Conservation (phyloP, 2,797 vertebrate genomes). For the Fringilla coelebs region DNA sequence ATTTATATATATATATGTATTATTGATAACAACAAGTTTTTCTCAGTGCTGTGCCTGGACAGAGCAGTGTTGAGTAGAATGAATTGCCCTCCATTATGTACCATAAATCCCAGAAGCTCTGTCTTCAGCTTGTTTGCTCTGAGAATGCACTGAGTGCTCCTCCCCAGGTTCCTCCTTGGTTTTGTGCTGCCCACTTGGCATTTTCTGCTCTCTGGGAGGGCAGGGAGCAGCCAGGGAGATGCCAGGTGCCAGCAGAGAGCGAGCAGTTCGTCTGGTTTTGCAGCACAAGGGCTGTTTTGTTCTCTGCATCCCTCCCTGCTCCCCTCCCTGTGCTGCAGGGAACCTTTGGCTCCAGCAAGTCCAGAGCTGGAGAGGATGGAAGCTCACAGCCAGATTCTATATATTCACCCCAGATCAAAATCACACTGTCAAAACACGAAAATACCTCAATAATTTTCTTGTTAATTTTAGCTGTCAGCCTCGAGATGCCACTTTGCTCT, state of each 20-base stretch:
- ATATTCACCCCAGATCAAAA: background rate
- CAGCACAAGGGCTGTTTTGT: background rate
- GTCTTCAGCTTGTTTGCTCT: background rate
- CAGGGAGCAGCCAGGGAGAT: background rate
- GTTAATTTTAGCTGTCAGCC: background rate
- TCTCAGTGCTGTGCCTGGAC: background rate
- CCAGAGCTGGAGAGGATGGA: background rate
- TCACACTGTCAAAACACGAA: background rate
- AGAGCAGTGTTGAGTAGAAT: background rate
- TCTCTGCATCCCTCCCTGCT: background rate
- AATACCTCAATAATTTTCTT: constrained; percentile 20
- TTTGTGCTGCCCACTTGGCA: background rate
- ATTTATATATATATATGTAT: background rate
- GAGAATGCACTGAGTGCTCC: background rate
- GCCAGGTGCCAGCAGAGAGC: background rate
- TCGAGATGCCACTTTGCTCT: background rate
- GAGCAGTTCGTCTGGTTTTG: background rate
- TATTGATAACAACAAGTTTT: background rate
- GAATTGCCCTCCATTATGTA: background rate
- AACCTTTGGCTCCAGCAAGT: background rate
- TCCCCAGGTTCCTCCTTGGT: background rate
- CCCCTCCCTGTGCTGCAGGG: background rate
- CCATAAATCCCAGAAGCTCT: background rate
- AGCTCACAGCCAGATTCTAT: background rate
- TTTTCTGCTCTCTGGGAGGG: background rate